Evolutionary conservation across 1,140 invertebrate species (phyloP), one percentile per base, ranked within the genome.

Genomic region (Brachionus plicatilis): DNA sequence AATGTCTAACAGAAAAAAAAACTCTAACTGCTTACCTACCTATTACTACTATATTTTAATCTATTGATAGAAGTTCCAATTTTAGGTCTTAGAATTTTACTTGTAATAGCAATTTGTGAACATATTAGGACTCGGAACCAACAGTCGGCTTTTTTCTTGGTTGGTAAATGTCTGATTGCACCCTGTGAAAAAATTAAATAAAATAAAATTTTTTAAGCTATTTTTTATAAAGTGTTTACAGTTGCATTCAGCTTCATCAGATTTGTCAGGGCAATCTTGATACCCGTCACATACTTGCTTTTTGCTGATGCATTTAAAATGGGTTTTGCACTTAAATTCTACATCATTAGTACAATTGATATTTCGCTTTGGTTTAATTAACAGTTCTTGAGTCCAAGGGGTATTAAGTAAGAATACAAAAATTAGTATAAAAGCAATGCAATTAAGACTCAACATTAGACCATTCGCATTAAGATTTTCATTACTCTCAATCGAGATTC

Each of bases 221-320:
- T 56, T 56, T 37, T 56, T 56, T 1, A 17, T 56, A n/a, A 56
- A 56, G 20, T 17, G 4, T 20, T 76, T 76, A 76, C 72, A 76
- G 24, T 24, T 29, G 33, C 72, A 76, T 4, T 24, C 27, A 27
- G 11, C 11, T 29, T 76, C 72, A 5, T 76, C 72, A 12, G 72
- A 76, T 11, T 76, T 50, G 20, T 76, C 72, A 29, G 33, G 1
- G 50, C 72, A 76, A 27, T 76, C 72, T 27, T 27, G 45, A 27
- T 76, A 76, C 5, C 72, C 72, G 12, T 76, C 72, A 50, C 72
- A 76, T 14, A 76, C 43, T 76, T 76, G 45, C 14, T 76, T 11
- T 2, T 45, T 24, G 11, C 47, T 76, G 7, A 76, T 76, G 7
- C 72, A 76, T 14, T 50, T 76, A 53, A 14, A 12, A 29, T 9